Conservation (phyloP, 2,888 invertebrate species). For the Gonocerus acuteangulatus region DNA sequence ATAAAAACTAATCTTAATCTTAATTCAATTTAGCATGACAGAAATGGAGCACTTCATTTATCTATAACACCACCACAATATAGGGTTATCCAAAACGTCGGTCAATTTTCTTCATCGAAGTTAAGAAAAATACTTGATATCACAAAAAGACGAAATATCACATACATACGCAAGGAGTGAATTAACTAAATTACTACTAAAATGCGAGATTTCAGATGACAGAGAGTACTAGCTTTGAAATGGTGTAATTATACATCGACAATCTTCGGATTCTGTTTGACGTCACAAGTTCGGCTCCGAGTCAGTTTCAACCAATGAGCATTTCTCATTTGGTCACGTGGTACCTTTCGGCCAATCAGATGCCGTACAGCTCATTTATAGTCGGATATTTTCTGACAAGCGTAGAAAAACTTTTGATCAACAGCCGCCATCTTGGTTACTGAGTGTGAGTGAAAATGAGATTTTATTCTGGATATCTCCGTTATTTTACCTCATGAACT, state of each 20-base stretch:
- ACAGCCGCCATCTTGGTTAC: conserved; percentile 88
- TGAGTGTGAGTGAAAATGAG: conserved; percentile 68
- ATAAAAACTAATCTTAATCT: no score
- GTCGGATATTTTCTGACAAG: conserved; percentile 74
- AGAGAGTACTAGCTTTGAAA: conserved; percentile 24
- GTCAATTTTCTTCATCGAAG: no score
- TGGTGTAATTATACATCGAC: conserved; percentile 34
- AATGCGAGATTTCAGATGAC: no score
- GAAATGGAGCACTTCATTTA: no score
- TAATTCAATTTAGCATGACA: no score
- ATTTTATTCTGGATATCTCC: conserved; percentile 62
- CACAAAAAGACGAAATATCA: no score
- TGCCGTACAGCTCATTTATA: conserved; percentile 44
- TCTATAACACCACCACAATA: no score
- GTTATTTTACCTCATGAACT: conserved; percentile 41
- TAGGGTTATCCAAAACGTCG: no score
- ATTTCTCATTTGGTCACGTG: conserved; percentile 46
- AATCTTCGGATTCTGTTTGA: conserved; percentile 33
- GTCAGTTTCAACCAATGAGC: conserved; percentile 44
- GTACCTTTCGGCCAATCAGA: conserved; percentile 44
- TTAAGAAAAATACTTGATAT: no score
- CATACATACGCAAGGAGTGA: no score
- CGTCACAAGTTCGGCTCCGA: conserved; percentile 36
- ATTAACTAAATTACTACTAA: no score
- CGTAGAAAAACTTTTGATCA: conserved; percentile 89